Evolutionary conservation across 2,797 vertebrate genomes (phyloP).

Genomic region (Gambelia wislizenii): DNA sequence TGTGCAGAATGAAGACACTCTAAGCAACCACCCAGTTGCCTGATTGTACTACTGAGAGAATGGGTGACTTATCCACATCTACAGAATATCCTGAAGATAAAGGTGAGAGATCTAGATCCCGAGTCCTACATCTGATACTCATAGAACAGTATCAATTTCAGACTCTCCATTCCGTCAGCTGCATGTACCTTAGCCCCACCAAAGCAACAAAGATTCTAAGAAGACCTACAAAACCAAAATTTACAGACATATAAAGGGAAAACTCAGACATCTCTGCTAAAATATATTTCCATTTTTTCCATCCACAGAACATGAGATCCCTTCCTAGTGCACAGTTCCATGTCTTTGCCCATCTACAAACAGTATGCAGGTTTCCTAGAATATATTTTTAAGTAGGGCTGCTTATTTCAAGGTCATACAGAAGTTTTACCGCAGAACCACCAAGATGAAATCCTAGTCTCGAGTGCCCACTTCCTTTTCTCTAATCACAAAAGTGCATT

Average conservation of each 20-base stretch:
- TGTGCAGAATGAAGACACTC: not conserved
- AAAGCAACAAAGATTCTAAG: not conserved
- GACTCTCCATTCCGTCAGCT: not conserved
- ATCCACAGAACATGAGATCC: not conserved
- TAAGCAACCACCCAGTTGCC: not conserved
- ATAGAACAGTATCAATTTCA: not conserved
- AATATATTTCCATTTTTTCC: not conserved
- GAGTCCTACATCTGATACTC: not conserved
- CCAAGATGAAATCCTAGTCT: constrained; percentile 9
- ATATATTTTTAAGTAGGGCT: not conserved
- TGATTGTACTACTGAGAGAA: not conserved
- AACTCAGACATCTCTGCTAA: not conserved
- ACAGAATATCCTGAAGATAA: not conserved
- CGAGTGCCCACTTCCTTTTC: constrained; percentile 9
- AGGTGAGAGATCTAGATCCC: not conserved
- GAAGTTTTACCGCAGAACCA: not conserved
- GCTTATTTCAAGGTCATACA: constrained; percentile 28
- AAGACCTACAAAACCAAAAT: not conserved
- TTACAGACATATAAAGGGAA: not conserved
- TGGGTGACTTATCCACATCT: not conserved
- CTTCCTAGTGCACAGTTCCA: not conserved
- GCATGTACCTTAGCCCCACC: not conserved
- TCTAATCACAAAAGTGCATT: not conserved
- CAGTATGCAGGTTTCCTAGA: not conserved
- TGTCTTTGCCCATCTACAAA: not conserved